Conservation (phyloP, 30 jellyfish, hydroid and myxozoan genomes). For the Hydractinia symbiolongicarpus region DNA sequence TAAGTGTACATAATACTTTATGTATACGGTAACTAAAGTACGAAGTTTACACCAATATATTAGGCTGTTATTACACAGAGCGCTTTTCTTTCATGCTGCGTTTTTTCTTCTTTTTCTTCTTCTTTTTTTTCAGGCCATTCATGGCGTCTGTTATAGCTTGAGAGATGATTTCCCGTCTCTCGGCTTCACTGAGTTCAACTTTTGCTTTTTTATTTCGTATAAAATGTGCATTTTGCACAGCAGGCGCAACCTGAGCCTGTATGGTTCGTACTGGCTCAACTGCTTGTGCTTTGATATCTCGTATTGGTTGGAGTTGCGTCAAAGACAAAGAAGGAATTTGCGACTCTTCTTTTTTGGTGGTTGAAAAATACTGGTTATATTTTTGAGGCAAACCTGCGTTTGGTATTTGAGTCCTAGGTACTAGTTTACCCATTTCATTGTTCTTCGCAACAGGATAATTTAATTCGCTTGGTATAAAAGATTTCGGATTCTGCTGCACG, state of each 20-base stretch:
- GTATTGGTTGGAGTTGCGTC: background rate
- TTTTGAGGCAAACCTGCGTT: background rate
- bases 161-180: slow-evolving; percentile 54
- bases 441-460: background rate
- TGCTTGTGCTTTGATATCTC: too few relatives aligned
- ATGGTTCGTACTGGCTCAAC: too few relatives aligned
- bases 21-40: too few relatives aligned
- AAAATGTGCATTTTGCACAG: background rate
- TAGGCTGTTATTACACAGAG: too few relatives aligned
- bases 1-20: too few relatives aligned
- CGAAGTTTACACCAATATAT: too few relatives aligned
- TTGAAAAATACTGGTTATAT: background rate
- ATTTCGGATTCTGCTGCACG: background rate
- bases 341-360: background rate
- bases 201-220: background rate
- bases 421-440: background rate
- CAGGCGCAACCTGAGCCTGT: too few relatives aligned
- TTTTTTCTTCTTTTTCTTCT: slow-evolving; percentile 1
- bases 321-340: background rate
- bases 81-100: background rate
- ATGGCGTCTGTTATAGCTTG: slow-evolving; percentile 58
- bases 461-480: background rate
- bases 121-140: slow-evolving; percentile 21
- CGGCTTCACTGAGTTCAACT: slow-evolving; percentile 8
- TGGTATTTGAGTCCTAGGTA: background rate